A percentile compares a stretch with the other conserved stretches of the same genome.
phyloP scores from a whole-genome alignment of 2,113 vertebrate species.

The Vulpes vulpes region DNA sequence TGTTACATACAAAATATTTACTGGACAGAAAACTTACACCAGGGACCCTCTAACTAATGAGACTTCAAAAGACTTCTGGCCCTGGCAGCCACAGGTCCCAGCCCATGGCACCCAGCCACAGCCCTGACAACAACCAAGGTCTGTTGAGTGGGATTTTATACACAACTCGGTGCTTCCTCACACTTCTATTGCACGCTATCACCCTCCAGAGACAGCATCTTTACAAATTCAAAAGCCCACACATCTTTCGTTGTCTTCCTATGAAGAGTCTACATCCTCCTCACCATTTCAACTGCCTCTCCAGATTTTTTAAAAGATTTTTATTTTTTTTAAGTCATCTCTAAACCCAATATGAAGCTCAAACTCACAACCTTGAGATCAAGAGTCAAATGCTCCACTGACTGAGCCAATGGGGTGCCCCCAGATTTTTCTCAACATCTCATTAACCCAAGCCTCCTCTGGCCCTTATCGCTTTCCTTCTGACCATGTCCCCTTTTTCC shows the following conservation, averaged over 20 bases:
- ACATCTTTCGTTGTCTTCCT: neutral
- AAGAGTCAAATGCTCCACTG: neutral
- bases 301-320: neutral
- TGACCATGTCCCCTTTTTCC: neutral
- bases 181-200: neutral
- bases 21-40: neutral
- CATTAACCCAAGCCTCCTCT: neutral
- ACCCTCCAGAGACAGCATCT: neutral
- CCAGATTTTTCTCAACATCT: neutral
- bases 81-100: neutral
- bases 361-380: neutral
- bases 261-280: neutral
- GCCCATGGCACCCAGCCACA: neutral
- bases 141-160: neutral
- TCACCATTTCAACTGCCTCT: neutral
- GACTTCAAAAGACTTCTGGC: neutral
- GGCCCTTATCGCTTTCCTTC: neutral
- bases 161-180: neutral
- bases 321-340: neutral
- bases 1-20: constrained; percentile 56
- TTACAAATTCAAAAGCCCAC: neutral
- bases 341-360: neutral
- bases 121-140: neutral
- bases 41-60: neutral
- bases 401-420: neutral